Evolutionary conservation across 2,888 invertebrate genomes (phyloP).

Genomic region (Rhamphomyia laevipes): DNA sequence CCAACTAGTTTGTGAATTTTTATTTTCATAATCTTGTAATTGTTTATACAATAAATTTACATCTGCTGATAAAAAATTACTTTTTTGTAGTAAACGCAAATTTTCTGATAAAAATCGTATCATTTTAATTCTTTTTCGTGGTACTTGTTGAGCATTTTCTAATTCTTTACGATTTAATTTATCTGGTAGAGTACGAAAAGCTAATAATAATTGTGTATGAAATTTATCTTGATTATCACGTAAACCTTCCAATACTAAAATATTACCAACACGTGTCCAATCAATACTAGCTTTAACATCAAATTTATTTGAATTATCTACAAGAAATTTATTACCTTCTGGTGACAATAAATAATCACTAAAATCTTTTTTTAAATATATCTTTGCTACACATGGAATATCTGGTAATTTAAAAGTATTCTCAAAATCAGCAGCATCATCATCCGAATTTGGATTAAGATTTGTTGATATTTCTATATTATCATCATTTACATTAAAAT

Average conservation of each 20-base stretch:
- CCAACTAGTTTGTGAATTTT: conserved; percentile 36
- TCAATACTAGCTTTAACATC: conserved; percentile 30
- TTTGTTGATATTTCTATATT: conserved; percentile 21
- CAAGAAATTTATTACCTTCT: conserved; percentile 40
- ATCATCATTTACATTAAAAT: conserved; percentile 13
- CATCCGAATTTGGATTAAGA: conserved; percentile 14
- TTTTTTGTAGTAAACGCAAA: conserved; percentile 23
- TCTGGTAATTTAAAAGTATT: conserved; percentile 14
- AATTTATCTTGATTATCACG: conserved; percentile 42
- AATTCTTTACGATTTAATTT: conserved; percentile 20
- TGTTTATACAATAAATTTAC: conserved; percentile 39
- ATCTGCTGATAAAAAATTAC: conserved; percentile 38
- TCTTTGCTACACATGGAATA: conserved; percentile 35
- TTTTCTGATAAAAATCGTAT: conserved; percentile 30
- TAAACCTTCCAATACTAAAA: conserved; percentile 41
- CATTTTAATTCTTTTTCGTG: conserved; percentile 27
- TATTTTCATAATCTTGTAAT: conserved; percentile 37
- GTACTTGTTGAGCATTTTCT: conserved; percentile 26
- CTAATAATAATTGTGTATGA: conserved; percentile 40
- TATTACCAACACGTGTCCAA: conserved; percentile 36
- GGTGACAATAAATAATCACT: conserved; percentile 39
- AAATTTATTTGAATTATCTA: conserved; percentile 30
- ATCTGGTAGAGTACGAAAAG: conserved; percentile 22
- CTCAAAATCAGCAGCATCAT: conserved; percentile 12
- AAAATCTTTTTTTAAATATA: conserved; percentile 41